Evolutionary conservation across 2,113 vertebrate species (phyloP).

Genomic region (Phyllostomus discolor): DNA sequence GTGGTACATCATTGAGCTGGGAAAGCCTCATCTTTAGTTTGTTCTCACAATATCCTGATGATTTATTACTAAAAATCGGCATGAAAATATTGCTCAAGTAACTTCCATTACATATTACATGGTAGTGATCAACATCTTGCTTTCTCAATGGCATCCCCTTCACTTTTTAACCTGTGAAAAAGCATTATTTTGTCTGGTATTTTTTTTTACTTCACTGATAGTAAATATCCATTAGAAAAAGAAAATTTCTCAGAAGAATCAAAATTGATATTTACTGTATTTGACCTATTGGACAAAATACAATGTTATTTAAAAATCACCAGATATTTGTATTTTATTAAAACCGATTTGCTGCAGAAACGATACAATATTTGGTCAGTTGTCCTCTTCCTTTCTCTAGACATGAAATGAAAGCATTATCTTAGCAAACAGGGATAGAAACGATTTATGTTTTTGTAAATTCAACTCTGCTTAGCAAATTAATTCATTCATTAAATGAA

Average conservation of each 20-base stretch:
- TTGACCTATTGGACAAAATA: neutral
- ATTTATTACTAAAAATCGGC: neutral
- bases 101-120: neutral
- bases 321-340: neutral
- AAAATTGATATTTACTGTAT: neutral
- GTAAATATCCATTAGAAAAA: constrained; percentile 4
- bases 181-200: neutral
- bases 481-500: constrained; percentile 50
- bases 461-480: constrained; percentile 53
- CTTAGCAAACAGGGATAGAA: neutral
- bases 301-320: neutral
- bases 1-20: neutral
- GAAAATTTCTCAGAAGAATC: neutral
- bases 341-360: constrained; percentile 33
- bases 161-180: neutral
- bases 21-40: neutral
- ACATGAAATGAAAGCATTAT: constrained; percentile 33
- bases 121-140: neutral
- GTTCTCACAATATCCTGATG: neutral
- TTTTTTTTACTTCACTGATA: neutral
- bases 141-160: neutral
- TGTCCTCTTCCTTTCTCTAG: neutral
- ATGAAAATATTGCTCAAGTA: neutral
- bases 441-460: constrained; percentile 50
- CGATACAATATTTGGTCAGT: neutral